Conservation (phyloP, 2,113 vertebrate species). For the Mirza zaza region DNA sequence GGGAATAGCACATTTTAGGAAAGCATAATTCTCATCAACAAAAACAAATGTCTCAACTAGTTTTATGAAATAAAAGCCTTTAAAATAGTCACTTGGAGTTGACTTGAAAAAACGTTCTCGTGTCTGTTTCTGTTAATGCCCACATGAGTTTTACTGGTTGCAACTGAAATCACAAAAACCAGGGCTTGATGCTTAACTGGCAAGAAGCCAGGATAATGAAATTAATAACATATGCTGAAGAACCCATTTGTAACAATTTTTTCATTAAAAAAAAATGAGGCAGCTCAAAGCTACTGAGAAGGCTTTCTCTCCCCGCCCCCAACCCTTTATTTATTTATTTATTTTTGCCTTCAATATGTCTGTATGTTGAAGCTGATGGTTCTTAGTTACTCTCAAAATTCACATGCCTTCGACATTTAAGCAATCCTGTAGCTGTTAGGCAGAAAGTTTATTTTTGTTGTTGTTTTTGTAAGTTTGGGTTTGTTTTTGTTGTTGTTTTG, state of each 20-base stretch:
- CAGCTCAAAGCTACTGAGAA: constrained; percentile 86
- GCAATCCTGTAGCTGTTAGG: constrained; percentile 71
- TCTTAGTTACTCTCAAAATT: constrained; percentile 77
- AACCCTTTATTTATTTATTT: constrained; percentile 3
- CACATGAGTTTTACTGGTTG: constrained; percentile 87
- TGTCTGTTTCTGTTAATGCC: constrained; percentile 88
- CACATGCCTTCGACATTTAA: constrained; percentile 78
- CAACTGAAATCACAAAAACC: constrained; percentile 87
- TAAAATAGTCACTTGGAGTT: constrained; percentile 81
- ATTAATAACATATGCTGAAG: constrained; percentile 91
- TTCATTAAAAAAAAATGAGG: constrained; percentile 82
- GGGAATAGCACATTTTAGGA: constrained; percentile 75
- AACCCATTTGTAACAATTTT: constrained; percentile 89
- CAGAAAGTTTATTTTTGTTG: constrained; percentile 43
- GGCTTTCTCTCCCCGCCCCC: constrained; percentile 78
- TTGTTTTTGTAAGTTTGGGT: neutral
- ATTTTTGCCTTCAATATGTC: constrained; percentile 64
- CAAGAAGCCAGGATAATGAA: constrained; percentile 85
- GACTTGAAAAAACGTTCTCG: constrained; percentile 70
- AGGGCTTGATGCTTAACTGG: constrained; percentile 86
- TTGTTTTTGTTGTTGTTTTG: neutral
- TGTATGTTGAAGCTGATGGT: constrained; percentile 58
- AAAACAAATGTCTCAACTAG: constrained; percentile 51
- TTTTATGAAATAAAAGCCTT: constrained; percentile 78
- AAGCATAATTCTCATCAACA: constrained; percentile 77